Base-by-base conservation (phyloP, 2,113 vertebrate genomes). In the Rhynchopsitta pachyrhyncha region DNA sequence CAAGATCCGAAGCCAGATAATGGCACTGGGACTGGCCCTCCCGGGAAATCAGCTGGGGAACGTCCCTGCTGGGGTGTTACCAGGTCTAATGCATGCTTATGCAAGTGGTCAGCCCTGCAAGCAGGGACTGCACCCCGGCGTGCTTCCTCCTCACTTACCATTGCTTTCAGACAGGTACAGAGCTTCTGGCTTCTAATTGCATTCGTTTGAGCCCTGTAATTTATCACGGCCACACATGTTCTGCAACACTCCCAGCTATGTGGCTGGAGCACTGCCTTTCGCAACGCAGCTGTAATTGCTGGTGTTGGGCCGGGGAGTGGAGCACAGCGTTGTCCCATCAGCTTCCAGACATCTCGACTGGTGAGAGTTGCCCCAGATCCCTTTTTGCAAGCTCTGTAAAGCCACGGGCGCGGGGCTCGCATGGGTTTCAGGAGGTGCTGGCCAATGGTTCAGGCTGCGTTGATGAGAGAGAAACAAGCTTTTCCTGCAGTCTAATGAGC, bases 181-280 rank as follows among this genome's bases (percentile, higher is more conserved):
- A 19, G 0, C 41, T 60, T 3, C 2, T 25, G 29, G 2, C 4
- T 68, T 55, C 3, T 84, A 71, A 82, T 33, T 84, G 93, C 89
- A 37, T 60, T 33, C 33, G 76, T 17, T 55, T 2, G 31, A 63
- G 75, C 66, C 2, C 71, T 90, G 84, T 82, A 31, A 79, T 95
- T 96, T 63, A 59, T 82, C 80, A 15, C 4, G 16, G 81, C 78
- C 84, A 35, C 86, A 18, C n/a, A 7, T 8, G 17, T 52, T n/a
- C 86, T 29, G 57, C 80, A 41, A 2, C 52, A 6, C 81, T 93
- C 49, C 41, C 76, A 75, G 88, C 66, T 4, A 11, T 2, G 67
- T 24, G 82, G 88, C 95, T 75, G 64, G n/a, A 89, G 78, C 92
- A 14, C 19, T 6, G 52, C 74, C 80, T 91, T 94, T 96, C 41